These are phyloP conservation scores for Malthinus seriepunctatus DNA, from an alignment of 2,888 invertebrate species.

Conservation along the genomic window DNA sequence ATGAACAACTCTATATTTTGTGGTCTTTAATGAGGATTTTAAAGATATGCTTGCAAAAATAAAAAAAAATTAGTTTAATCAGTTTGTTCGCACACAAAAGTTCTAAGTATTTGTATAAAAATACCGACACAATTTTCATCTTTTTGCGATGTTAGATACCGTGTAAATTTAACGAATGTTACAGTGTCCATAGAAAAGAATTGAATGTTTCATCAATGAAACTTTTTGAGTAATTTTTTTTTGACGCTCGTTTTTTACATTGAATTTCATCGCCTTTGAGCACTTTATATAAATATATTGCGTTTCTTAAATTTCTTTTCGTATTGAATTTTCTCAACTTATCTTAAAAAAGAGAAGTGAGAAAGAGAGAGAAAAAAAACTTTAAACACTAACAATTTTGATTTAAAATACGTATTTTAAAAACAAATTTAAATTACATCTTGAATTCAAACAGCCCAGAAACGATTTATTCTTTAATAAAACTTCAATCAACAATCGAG, in stretches of 20 bases:
- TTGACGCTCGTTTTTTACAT: slow-evolving; percentile 1
- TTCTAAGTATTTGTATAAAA: too few species aligned
- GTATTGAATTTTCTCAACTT: neutral
- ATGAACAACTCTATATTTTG: too few species aligned
- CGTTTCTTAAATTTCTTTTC: neutral
- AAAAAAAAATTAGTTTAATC: too few species aligned
- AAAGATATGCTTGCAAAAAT: too few species aligned
- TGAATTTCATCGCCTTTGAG: slow-evolving; percentile 1
- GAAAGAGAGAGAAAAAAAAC: neutral
- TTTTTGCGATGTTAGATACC: too few species aligned
- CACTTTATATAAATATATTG: neutral
- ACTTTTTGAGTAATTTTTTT: slow-evolving; percentile 10
- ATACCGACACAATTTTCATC: too few species aligned
- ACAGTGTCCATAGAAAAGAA: too few species aligned
- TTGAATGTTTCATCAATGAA: too few species aligned
- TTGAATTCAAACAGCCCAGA: slow-evolving; percentile 6
- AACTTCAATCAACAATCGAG: slow-evolving; percentile 1
- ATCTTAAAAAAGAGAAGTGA: neutral
- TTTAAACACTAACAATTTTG: slow-evolving; percentile 3
- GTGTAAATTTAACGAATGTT: too few species aligned
- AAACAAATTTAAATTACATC: slow-evolving; percentile 10
- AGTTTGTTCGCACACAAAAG: too few species aligned
- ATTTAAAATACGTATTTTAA: neutral
- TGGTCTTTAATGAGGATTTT: too few species aligned
- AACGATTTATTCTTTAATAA: slow-evolving; percentile 4